These are phyloP conservation scores for Calcarius lapponicus DNA, from an alignment of 2,797 vertebrate genomes.

Conservation along the genomic window DNA sequence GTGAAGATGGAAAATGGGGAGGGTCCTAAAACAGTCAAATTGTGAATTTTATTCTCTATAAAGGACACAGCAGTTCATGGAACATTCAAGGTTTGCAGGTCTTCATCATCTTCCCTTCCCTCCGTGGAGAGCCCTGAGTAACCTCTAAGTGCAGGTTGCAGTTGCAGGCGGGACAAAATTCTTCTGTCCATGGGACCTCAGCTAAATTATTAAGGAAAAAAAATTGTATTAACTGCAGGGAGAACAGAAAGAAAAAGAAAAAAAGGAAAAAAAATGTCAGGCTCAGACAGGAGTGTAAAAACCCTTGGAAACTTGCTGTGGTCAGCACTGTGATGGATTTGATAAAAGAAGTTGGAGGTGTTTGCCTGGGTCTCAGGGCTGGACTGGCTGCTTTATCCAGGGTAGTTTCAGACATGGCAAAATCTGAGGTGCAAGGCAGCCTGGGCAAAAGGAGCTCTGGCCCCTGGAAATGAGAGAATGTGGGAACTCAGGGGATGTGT, in stretches of 20 bases:
- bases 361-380: neutral
- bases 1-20: neutral
- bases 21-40: neutral
- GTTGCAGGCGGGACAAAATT: neutral
- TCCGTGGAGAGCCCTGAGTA: no score
- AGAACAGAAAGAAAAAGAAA: accelerated
- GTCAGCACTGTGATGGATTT: neutral
- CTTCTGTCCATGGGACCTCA: neutral
- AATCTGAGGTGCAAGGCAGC: neutral
- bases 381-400: neutral
- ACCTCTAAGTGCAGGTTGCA: neutral
- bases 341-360: neutral
- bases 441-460: neutral
- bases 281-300: neutral
- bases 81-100: neutral
- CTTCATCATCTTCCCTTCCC: neutral
- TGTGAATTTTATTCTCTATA: neutral
- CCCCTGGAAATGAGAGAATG: neutral
- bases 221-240: neutral
- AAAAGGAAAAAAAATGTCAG: accelerated
- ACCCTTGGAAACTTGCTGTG: neutral
- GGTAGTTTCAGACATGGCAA: neutral
- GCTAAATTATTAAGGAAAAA: neutral
- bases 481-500: neutral
- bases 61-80: no score